phyloP scores from a whole-genome alignment of 2,888 invertebrate genomes.

The Cheilosia vulpina region DNA sequence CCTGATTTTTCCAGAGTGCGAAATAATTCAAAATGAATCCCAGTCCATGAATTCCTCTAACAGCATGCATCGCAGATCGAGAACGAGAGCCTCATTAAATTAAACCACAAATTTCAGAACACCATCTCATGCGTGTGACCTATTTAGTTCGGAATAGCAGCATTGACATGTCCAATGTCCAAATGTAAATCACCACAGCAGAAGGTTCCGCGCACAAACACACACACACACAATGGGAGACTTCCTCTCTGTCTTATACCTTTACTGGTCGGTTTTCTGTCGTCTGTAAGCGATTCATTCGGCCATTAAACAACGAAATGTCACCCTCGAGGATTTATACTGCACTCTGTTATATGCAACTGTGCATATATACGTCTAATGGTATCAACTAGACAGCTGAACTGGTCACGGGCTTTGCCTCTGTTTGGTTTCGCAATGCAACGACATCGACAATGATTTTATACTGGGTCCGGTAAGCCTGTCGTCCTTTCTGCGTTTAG shows the following conservation, averaged over 20 bases:
- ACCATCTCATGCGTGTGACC: conserved; percentile 22
- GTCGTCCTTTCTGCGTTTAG: conserved; percentile 39
- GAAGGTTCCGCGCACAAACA: not conserved
- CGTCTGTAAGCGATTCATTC: conserved; percentile 48
- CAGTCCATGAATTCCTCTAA: not conserved
- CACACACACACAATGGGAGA: conserved; percentile 15
- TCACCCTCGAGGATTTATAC: conserved; percentile 57
- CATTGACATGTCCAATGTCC: conserved; percentile 7
- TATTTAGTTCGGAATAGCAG: conserved; percentile 16
- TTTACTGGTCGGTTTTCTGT: conserved; percentile 10
- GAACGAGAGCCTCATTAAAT: conserved; percentile 2
- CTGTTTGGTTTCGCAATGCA: conserved; percentile 38
- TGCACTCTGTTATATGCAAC: conserved; percentile 27
- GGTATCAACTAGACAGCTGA: conserved; percentile 36
- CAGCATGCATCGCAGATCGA: not conserved
- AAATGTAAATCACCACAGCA: conserved; percentile 18
- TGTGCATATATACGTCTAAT: conserved; percentile 4
- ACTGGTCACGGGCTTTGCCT: conserved; percentile 34
- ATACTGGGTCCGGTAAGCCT: not conserved
- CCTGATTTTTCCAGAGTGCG: no score
- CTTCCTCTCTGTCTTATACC: conserved; percentile 23
- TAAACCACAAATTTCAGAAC: conserved; percentile 10
- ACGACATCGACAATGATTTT: conserved; percentile 44
- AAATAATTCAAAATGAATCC: not conserved
- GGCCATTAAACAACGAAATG: conserved; percentile 62